Evolutionary conservation across 2,113 vertebrate species (phyloP), one percentile per base, ranked within the genome.

Genomic region (Callocephalon fimbriatum): DNA sequence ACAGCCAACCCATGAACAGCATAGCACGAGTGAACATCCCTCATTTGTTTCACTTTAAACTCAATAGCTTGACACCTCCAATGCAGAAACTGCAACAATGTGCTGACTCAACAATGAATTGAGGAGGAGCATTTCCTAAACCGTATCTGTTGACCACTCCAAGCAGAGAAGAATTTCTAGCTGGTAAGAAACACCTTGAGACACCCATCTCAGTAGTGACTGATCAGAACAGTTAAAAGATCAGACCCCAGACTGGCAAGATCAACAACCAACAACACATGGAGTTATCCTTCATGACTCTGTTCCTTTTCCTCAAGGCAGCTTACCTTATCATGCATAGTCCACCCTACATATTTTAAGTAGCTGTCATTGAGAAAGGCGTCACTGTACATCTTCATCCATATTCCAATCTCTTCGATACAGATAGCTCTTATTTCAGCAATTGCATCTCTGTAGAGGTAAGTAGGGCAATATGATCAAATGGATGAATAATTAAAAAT

Each of bases 301-400:
- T 32, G 22, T 8, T 72, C n/a, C 19, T n/a, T 15, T 7, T 16
- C 27, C n/a, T 65, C 51, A 8, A 2, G 2, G 53, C 53, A 92
- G 62, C 96, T 97, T 97, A 99, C 99, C 99, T 99, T 99, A 96
- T 99, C 99, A 65, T 99, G 99, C 99, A 99, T 99, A 79, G 99
- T 99, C 99, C 99, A 99, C 32, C 99, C 99, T 72, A 99, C 99
- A 11, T 99, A 99, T 98, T 99, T 99, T 98, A 99, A 98, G 97
- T 99, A 99, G 97, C 99, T 99, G 98, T 99, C 99, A 97, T 99
- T 99, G 94, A 99, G 99, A 98, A 99, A 99, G 84, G 99, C 99
- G 11, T 99, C 99, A 72, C 99, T 99, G 96, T 99, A 99, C 98
- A 99, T 99, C 98, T 99, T 99, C 99, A 99, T 99, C 99, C 99